phyloP scores from a whole-genome alignment of 2,888 invertebrate species.

The Empis stercorea region DNA sequence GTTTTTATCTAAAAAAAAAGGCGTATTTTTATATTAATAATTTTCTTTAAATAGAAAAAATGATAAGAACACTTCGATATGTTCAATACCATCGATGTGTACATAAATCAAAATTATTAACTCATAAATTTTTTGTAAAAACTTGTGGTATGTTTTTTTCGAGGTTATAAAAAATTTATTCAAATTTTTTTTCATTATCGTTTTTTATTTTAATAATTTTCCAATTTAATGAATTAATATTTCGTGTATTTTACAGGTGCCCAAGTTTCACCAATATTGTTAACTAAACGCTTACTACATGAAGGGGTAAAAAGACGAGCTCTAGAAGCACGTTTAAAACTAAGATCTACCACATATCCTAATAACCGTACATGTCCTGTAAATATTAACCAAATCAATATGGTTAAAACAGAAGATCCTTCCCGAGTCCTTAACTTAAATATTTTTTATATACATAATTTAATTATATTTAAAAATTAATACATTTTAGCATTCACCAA shows the following conservation, averaged over 20 bases:
- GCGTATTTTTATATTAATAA: no score
- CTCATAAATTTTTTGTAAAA: no score
- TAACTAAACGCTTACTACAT: not conserved
- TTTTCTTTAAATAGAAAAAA: no score
- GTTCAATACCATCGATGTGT: no score
- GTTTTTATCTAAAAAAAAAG: no score
- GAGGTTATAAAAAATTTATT: no score
- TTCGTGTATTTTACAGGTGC: not conserved
- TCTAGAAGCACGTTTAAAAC: slow-evolving; percentile 27
- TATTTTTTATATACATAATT: not conserved
- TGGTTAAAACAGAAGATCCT: not conserved
- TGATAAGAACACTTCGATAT: no score
- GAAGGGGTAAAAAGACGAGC: slow-evolving; percentile 28
- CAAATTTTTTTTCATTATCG: no score
- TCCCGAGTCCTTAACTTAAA: not conserved
- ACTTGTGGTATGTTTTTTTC: no score
- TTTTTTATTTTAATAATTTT: not conserved
- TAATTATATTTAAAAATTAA: not conserved
- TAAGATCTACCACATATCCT: slow-evolving; percentile 21
- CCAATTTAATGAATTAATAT: not conserved
- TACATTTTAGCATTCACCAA: slow-evolving; percentile 1
- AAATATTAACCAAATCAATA: slow-evolving; percentile 1
- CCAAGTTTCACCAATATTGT: not conserved
- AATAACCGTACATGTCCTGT: slow-evolving; percentile 19
- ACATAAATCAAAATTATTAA: no score